Conservation (phyloP, 2,888 invertebrate species). For the Tortricodes alternella region DNA sequence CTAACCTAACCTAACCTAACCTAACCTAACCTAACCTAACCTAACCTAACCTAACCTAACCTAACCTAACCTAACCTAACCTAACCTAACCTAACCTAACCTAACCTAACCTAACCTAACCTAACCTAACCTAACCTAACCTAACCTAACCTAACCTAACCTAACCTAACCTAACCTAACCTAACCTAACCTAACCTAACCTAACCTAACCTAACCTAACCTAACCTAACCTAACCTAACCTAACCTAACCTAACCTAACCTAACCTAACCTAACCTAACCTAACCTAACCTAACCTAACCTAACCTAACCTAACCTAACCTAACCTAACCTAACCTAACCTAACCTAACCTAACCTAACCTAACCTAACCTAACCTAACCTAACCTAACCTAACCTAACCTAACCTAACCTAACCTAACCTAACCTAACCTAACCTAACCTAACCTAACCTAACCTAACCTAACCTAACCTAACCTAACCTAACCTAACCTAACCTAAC, state of each 20-base stretch:
- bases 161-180: too few relatives aligned
- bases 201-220: background rate
- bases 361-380: background rate
- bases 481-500: background rate
- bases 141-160: too few relatives aligned
- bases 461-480: background rate
- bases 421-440: background rate
- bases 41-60: too few relatives aligned
- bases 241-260: too few relatives aligned
- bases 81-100: too few relatives aligned
- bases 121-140: too few relatives aligned
- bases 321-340: constrained; percentile 16
- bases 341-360: background rate
- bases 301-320: constrained; percentile 16
- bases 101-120: too few relatives aligned
- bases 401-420: constrained; percentile 21
- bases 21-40: too few relatives aligned
- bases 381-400: constrained; percentile 21
- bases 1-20: too few relatives aligned
- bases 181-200: too few relatives aligned
- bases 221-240: background rate
- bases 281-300: constrained; percentile 16
- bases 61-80: too few relatives aligned
- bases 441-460: background rate
- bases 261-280: too few relatives aligned